A percentile compares a stretch with the other conserved stretches of the same genome.
These are phyloP conservation scores for Telmatochromis sp. DNA, from an alignment of 2,113 vertebrate genomes.

Conservation along the genomic window DNA sequence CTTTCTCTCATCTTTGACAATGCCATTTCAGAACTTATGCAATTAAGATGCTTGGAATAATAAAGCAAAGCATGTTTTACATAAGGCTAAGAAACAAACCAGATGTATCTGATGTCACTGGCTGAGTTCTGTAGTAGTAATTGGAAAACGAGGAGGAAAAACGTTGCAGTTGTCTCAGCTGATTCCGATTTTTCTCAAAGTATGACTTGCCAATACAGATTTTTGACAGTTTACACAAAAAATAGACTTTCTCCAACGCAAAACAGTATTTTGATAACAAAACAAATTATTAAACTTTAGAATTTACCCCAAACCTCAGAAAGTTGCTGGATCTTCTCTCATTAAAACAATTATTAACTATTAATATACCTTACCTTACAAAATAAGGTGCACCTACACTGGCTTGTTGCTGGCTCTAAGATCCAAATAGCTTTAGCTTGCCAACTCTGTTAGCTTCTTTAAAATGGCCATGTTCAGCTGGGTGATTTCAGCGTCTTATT, in stretches of 20 bases:
- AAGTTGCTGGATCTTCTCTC: background rate
- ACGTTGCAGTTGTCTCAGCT: background rate
- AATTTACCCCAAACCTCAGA: background rate
- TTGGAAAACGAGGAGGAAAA: background rate
- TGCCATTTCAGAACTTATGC: background rate
- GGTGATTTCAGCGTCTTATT: background rate
- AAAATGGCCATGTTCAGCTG: background rate
- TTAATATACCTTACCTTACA: background rate
- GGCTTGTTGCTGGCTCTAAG: background rate
- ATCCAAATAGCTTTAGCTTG: background rate
- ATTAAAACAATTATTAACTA: background rate
- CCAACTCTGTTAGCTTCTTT: background rate
- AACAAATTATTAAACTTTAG: background rate
- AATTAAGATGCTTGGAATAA: background rate
- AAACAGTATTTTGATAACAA: background rate
- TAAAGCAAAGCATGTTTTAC: background rate
- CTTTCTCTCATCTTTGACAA: background rate
- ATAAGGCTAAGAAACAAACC: background rate
- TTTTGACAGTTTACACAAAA: background rate
- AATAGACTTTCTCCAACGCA: background rate
- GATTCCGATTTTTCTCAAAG: background rate
- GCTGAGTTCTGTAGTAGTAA: background rate
- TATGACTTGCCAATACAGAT: background rate
- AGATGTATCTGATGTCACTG: background rate
- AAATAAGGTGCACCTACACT: background rate